Conservation (phyloP, 2,113 vertebrate species). For the Corythornis madagascariensis region DNA sequence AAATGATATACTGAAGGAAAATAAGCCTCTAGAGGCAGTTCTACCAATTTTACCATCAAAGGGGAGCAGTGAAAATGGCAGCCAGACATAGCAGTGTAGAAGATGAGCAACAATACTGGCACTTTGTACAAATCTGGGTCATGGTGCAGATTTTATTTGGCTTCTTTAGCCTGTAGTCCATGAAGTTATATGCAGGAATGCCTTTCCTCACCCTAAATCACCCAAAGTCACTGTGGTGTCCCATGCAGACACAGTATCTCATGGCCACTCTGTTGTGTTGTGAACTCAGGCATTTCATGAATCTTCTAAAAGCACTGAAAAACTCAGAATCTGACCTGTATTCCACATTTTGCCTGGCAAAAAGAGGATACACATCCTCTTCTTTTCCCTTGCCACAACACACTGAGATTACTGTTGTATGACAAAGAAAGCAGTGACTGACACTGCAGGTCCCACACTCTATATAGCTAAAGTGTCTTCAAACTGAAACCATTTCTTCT, state of each 20-base stretch:
- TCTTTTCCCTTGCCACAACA: neutral
- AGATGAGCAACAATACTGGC: neutral
- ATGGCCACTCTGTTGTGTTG: neutral
- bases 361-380: neutral
- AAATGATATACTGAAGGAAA: neutral
- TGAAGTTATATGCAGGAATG: neutral
- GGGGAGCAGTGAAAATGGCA: neutral
- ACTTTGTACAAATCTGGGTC: neutral
- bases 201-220: neutral
- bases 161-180: neutral
- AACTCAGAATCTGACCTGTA: neutral
- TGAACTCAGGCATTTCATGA: neutral
- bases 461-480: neutral
- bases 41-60: neutral
- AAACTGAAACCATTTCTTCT: neutral
- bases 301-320: neutral
- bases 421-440: neutral
- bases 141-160: neutral
- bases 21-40: neutral
- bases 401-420: neutral
- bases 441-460: neutral
- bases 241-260: neutral
- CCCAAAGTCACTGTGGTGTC: neutral
- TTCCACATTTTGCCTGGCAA: neutral
- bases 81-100: accelerated